Conservation (phyloP, 37 sponge, comb jelly and placozoan species). For the Ianthella basta region DNA sequence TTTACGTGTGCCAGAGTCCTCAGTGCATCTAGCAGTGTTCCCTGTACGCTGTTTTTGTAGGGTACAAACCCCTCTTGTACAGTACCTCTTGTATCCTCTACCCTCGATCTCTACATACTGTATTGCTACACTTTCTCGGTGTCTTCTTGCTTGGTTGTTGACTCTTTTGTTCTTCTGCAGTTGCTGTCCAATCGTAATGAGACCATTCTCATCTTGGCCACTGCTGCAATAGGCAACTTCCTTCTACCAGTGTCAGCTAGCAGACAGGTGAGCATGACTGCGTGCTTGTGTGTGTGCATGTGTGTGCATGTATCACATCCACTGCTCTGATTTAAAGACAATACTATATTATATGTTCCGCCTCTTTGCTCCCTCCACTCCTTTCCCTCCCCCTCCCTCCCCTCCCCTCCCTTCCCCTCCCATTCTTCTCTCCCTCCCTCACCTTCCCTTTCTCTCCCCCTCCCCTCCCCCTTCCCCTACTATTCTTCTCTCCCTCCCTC, state of each 20-base stretch:
- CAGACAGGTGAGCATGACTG: constrained; percentile 5
- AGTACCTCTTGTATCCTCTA: not conserved
- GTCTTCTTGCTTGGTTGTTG: not conserved
- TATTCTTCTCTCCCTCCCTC: no score
- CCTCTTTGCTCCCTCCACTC: no score
- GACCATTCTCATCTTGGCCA: not conserved
- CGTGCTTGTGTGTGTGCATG: not conserved
- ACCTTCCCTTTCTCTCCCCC: no score
- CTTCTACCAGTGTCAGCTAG: constrained; percentile 27
- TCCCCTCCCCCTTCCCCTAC: no score
- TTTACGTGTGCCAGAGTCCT: no score
- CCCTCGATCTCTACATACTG: not conserved
- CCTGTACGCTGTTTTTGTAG: no score
- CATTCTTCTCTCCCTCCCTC: no score
- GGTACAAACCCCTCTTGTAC: not conserved
- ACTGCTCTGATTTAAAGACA: no score
- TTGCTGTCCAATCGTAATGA: not conserved
- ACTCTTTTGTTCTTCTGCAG: not conserved
- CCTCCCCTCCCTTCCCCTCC: no score
- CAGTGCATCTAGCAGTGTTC: no score
- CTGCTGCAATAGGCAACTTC: constrained; percentile 4
- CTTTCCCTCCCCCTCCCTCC: no score
- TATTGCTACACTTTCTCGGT: not conserved
- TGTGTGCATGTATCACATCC: not conserved
- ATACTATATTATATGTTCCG: no score